A percentile compares a stretch with the other conserved stretches of the same genome.
Evolutionary conservation across 1,140 invertebrate genomes (phyloP).

Genomic region (Frieseomelitta varia): DNA sequence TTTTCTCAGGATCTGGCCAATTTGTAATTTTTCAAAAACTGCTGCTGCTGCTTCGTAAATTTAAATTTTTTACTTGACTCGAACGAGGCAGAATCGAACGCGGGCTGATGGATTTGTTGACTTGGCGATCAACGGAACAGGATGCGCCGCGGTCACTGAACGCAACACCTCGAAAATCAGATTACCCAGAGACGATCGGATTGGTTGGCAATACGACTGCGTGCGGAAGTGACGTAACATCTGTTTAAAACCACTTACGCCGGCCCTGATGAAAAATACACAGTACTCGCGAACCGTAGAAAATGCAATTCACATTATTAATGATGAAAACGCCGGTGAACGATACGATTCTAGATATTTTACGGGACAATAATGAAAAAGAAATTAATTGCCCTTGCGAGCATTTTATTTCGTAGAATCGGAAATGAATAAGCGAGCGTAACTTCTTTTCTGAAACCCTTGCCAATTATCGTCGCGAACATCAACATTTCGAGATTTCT

Average conservation of each 20-base stretch:
- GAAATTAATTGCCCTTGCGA: background rate
- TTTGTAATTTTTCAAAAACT: too few species aligned
- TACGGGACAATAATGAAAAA: background rate
- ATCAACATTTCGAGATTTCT: too few species aligned
- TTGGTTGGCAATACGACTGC: background rate
- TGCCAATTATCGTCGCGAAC: background rate
- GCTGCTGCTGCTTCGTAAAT: too few species aligned
- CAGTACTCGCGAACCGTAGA: background rate
- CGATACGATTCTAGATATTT: background rate
- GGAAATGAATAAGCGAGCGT: background rate
- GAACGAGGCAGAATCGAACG: background rate
- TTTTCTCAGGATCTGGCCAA: background rate
- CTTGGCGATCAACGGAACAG: background rate
- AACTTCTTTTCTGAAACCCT: background rate
- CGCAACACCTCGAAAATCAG: background rate
- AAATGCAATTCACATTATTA: background rate
- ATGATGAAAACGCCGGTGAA: background rate
- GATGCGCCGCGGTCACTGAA: background rate
- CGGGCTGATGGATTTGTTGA: background rate
- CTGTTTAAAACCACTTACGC: background rate
- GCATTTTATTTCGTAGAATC: background rate
- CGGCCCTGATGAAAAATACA: background rate
- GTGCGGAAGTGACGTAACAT: background rate
- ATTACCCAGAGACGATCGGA: background rate
- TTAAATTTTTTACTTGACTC: too few species aligned